Conservation (phyloP, 2,888 invertebrate species). For the Abrostola tripartita region DNA sequence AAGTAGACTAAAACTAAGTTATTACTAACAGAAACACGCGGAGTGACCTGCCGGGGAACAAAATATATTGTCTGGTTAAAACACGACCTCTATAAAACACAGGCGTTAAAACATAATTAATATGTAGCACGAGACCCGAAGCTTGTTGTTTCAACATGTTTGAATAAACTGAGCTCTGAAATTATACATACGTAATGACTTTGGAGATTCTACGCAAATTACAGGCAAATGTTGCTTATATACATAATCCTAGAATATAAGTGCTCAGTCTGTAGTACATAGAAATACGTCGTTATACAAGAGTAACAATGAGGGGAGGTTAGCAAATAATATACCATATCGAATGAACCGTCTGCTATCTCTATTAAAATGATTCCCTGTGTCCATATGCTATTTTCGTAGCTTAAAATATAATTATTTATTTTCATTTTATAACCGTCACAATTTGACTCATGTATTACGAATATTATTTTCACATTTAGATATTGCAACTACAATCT, state of each 20-base stretch:
- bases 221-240: constrained; percentile 27
- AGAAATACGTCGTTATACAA: neutral
- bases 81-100: constrained; percentile 47
- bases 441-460: no score
- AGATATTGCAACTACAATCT: no score
- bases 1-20: constrained; percentile 2
- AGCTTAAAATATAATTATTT: neutral
- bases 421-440: no score
- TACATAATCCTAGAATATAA: constrained; percentile 4
- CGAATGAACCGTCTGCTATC: neutral
- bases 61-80: constrained; percentile 23
- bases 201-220: constrained; percentile 15
- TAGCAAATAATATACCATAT: neutral
- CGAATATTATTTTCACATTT: no score
- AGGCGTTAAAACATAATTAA: constrained; percentile 47
- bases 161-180: constrained; percentile 59
- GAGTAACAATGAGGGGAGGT: neutral
- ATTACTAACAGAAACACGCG: neutral
- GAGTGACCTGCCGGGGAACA: constrained; percentile 18
- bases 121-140: constrained; percentile 22
- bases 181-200: constrained; percentile 24
- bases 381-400: neutral
- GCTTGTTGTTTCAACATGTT: constrained; percentile 52
- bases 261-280: neutral
- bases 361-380: neutral